These are phyloP conservation scores for Habroteleia sp. DNA, from an alignment of 2,888 invertebrate genomes.

Conservation along the genomic window DNA sequence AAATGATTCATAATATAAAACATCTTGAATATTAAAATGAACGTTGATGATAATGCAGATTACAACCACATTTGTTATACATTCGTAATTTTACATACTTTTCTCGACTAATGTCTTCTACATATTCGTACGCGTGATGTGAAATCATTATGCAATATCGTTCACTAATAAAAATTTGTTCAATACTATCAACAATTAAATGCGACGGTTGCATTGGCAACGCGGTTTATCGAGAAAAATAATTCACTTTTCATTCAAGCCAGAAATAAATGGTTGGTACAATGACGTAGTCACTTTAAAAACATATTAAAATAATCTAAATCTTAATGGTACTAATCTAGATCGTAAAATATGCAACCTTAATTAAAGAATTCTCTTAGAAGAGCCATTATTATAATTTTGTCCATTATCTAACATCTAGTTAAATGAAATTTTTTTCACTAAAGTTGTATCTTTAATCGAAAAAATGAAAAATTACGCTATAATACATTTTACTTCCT, in stretches of 20 bases:
- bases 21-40: conserved; percentile 53
- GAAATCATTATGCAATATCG: conserved; percentile 18
- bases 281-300: conserved; percentile 55
- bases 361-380: conserved; percentile 54
- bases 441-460: conserved; percentile 42
- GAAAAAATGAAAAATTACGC: conserved; percentile 31
- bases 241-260: conserved; percentile 18
- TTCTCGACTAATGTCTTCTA: conserved; percentile 12
- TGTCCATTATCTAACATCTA: conserved; percentile 34
- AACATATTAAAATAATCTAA: conserved; percentile 56
- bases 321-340: conserved; percentile 57
- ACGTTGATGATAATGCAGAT: conserved; percentile 57
- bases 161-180: conserved; percentile 44
- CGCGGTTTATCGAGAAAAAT: conserved; percentile 19
- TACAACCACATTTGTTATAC: conserved; percentile 51
- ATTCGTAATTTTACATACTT: conserved; percentile 43
- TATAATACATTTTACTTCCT: conserved; percentile 29
- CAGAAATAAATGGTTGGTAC: conserved; percentile 33
- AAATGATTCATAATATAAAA: conserved; percentile 58
- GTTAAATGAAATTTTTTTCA: conserved; percentile 45
- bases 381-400: conserved; percentile 46
- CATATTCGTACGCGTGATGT: conserved; percentile 26
- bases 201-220: neutral
- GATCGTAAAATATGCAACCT: conserved; percentile 54
- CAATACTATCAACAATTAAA: conserved; percentile 21